Evolutionary conservation across 2,888 invertebrate genomes (phyloP), one percentile per base, ranked within the genome.

Genomic region (Drosophila mimica): DNA sequence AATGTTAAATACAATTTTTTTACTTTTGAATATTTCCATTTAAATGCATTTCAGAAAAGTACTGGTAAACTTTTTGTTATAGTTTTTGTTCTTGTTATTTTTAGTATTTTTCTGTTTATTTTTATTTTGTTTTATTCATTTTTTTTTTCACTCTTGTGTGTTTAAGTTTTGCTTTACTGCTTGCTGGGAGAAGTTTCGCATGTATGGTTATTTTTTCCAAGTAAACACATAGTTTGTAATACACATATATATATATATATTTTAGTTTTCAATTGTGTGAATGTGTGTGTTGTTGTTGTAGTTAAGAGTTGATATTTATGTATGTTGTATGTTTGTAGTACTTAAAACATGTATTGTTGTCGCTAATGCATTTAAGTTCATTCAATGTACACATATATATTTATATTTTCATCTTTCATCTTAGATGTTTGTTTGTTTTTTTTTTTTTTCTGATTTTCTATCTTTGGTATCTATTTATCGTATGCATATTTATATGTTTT

Each of bases 1-100:
- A 81, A 77, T 81, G 71, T 83, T 76, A 87, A 85, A 87, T 89
- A 88, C 86, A 83, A 82, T 85, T 51, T 36, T 28, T 43, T 77
- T 76, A 59, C 70, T 73, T 81, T 83, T 86, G 74, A 88, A 85
- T 81, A 81, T 83, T 76, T 76, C 74, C 69, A 75, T 89, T 84
- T 88, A 87, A 87, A 87, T 87, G 87, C 87, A 87, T 89, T 89
- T 87, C 86, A 88, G 88, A 89, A 88, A 89, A 81, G 64, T 81
- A 86, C 66, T 57, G 40, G 54, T 74, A 31, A 67, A 48, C 36
- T 36, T 66, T 65, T 56, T 74, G 57, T 34, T 74, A 57, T 62
- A 43, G 54, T 57, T 52, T 67, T 66, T 61, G 31, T 62, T 69
- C 49, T 49, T 46, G 20, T 68, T 34, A 53, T 66, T 33, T 60